Evolutionary conservation across 2,113 vertebrate genomes (phyloP).

Genomic region (Lathamus discolor): DNA sequence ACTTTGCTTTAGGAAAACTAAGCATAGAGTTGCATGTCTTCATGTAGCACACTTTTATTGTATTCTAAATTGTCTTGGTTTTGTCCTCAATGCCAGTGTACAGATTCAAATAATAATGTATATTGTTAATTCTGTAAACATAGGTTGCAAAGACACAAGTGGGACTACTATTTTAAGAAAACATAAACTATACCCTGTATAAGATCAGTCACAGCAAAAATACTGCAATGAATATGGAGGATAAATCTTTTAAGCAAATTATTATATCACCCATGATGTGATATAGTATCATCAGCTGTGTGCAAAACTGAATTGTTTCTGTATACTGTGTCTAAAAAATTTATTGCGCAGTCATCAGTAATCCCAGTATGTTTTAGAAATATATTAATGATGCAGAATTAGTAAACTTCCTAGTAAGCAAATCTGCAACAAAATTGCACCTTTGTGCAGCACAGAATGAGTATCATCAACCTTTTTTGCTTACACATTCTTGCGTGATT

Average conservation of each 20-base stretch:
- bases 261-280: background rate
- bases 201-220: background rate
- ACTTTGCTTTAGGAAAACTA: background rate
- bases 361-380: background rate
- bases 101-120: background rate
- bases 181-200: background rate
- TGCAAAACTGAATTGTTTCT: background rate
- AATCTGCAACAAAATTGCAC: background rate
- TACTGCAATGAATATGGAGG: background rate
- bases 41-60: background rate
- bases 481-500: background rate
- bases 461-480: background rate
- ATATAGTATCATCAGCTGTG: background rate
- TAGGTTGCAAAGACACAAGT: background rate
- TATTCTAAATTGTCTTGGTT: accelerated
- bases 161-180: background rate
- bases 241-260: background rate
- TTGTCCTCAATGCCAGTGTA: background rate
- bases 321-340: background rate
- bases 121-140: background rate
- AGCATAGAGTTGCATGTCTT: background rate
- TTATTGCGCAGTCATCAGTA: background rate
- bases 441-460: background rate
- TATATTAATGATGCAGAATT: background rate
- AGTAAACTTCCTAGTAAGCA: background rate